phyloP scores from a whole-genome alignment of 2,113 vertebrate genomes.

The Arothron firmamentum region DNA sequence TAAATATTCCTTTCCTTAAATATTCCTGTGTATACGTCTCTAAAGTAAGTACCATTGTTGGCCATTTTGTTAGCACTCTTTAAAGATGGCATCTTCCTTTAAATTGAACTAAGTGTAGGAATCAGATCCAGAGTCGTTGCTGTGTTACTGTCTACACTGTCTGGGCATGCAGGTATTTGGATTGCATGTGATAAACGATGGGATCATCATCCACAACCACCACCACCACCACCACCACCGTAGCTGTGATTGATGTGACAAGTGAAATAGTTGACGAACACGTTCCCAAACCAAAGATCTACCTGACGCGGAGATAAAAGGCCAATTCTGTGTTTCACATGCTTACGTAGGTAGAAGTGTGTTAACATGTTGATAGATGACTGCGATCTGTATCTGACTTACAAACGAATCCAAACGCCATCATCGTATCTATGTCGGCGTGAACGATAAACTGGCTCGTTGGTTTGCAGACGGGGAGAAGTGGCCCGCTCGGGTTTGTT shows the following conservation, averaged over 20 bases:
- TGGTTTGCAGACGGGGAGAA: constrained; percentile 41
- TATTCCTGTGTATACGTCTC: too few relatives aligned
- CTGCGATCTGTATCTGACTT: constrained; percentile 49
- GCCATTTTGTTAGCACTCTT: too few relatives aligned
- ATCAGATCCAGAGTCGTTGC: constrained; percentile 18
- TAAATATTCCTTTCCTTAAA: neutral
- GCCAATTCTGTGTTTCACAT: constrained; percentile 23
- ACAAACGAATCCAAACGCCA: constrained; percentile 56
- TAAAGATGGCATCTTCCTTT: constrained; percentile 16
- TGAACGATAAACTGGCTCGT: constrained; percentile 50
- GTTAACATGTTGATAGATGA: constrained; percentile 51
- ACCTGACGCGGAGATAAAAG: neutral
- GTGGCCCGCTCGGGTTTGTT: constrained; percentile 35
- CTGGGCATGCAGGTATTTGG: constrained; percentile 57
- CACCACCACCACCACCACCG: constrained; percentile 38
- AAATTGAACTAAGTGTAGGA: constrained; percentile 25
- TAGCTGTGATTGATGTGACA: constrained; percentile 42
- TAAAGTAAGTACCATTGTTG: too few relatives aligned
- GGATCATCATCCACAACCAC: constrained; percentile 33
- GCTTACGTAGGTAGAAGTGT: constrained; percentile 33
- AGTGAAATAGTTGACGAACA: constrained; percentile 39
- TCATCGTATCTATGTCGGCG: constrained; percentile 57
- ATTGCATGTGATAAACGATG: constrained; percentile 30
- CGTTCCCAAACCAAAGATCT: constrained; percentile 16
- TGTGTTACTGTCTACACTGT: constrained; percentile 28